Evolutionary conservation across 2,797 vertebrate genomes (phyloP), one percentile per base, ranked within the genome.

Genomic region (Acanthopagrus latus): DNA sequence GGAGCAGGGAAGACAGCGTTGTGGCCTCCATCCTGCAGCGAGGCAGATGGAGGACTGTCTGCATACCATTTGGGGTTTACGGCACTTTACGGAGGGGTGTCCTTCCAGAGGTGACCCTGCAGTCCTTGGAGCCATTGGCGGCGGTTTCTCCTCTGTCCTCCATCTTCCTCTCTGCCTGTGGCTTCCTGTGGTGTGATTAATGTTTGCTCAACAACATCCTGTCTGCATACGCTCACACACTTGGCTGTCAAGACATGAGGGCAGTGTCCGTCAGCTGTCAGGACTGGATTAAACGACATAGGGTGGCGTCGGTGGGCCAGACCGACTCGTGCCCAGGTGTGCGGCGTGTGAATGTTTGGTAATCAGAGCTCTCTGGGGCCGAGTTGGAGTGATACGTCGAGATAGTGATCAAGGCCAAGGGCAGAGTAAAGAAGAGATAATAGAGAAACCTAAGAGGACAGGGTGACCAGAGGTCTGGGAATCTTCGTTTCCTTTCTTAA

Each of bases 111-210:
- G 92, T 93, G 90, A 93, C 90, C 90, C 86, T 60, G 33, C 63
- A 91, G 87, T 91, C 90, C 89, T 92, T 90, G 88, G 74, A 91
- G 80, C 76, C 78, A 76, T 48, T 76, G 81, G 80, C 57, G 69
- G 81, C 64, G 64, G 60, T 80, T 86, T 87, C 78, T 79, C 76
- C 76, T 85, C 57, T 74, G 78, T 90, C 81, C 85, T 88, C 88
- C 77, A 85, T 91, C 74, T 89, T 84, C 64, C 74, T 81, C 76
- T 74, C 46, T 72, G 67, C 55, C 78, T 55, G 50, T 65, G 82
- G 80, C 86, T 80, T 89, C 91, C 90, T 86, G 90, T 59, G 74
- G 91, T 86, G 88, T 94, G 92, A 93, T 93, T 90, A 92, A 93
- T 94, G 90, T 91, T 93, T 88, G 80, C 80, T 85, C 81, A 80